A percentile compares a stretch with the other conserved stretches of the same genome.
These are phyloP conservation scores for Diuraphis noxia DNA, from an alignment of 1,140 invertebrate genomes.

Conservation along the genomic window DNA sequence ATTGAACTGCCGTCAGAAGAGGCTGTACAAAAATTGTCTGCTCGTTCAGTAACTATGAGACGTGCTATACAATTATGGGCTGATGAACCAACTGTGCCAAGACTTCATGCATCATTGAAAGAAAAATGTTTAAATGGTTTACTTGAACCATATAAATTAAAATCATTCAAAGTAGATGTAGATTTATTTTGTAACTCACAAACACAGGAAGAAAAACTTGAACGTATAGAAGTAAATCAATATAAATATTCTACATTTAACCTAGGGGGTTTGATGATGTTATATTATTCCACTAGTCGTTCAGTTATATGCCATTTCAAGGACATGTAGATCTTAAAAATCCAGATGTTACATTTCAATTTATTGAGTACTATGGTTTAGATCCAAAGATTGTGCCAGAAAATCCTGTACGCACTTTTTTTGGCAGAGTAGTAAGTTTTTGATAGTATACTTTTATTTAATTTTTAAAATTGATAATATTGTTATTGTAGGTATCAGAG, in stretches of 20 bases:
- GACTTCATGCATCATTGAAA: conserved; percentile 70
- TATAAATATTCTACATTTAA: conserved; percentile 30
- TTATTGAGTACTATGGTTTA: conserved; percentile 86
- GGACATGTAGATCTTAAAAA: conserved; percentile 80
- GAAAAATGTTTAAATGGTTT: conserved; percentile 41
- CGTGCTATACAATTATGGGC: conserved; percentile 80
- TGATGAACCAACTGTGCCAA: conserved; percentile 64
- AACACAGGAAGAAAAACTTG: conserved; percentile 75
- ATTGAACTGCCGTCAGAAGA: conserved; percentile 71
- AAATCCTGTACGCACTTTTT: conserved; percentile 75
- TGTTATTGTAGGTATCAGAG: conserved; percentile 69
- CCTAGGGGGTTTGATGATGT: neutral
- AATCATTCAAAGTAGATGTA: conserved; percentile 81
- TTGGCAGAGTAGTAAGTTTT: conserved; percentile 78
- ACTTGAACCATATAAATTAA: conserved; percentile 19
- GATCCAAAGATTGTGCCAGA: conserved; percentile 74
- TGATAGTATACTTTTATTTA: conserved; percentile 13
- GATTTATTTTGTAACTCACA: conserved; percentile 88
- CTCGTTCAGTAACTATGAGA: conserved; percentile 75
- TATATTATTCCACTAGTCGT: conserved; percentile 65
- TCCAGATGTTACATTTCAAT: conserved; percentile 77
- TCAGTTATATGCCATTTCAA: conserved; percentile 78
- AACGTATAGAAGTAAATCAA: conserved; percentile 78
- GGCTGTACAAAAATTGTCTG: conserved; percentile 69
- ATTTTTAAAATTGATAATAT: conserved; percentile 31